Conservation (phyloP, 30 jellyfish, hydroid and myxozoan genomes). For the Chironex yamaguchii region DNA sequence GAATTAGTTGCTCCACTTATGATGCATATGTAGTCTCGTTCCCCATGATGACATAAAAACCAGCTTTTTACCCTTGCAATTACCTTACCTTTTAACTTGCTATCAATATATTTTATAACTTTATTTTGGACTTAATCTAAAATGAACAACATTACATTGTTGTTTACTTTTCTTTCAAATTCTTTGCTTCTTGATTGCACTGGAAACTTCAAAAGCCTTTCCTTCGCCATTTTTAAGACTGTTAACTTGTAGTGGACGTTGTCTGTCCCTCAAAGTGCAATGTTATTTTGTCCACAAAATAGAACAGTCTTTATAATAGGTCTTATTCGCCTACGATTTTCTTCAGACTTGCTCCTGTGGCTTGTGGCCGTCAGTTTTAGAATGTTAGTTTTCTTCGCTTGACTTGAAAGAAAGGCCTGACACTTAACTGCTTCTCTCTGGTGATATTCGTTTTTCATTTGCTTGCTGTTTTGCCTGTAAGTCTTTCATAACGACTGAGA, state of each 20-base stretch:
- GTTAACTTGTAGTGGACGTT: background rate
- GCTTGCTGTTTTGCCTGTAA: constrained; percentile 8
- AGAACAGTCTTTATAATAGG: background rate
- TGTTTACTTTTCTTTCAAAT: background rate
- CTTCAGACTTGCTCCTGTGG: too few species aligned
- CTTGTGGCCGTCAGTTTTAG: background rate
- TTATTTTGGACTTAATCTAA: constrained; percentile 2
- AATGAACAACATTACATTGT: background rate
- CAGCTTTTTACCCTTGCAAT: constrained; percentile 32
- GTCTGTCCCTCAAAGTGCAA: background rate
- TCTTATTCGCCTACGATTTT: background rate
- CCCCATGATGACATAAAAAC: constrained; percentile 23
- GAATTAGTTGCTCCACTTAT: background rate
- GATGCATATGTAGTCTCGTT: constrained; percentile 18
- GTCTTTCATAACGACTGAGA: background rate
- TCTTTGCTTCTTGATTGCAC: background rate
- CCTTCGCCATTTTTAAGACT: too few species aligned
- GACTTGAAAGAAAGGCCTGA: background rate
- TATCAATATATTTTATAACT: constrained; percentile 9
- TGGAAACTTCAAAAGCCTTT: background rate
- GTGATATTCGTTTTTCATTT: background rate
- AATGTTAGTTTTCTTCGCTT: background rate
- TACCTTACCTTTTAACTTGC: constrained; percentile 1
- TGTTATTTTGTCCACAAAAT: background rate
- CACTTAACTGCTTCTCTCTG: background rate